A percentile compares a stretch with the other conserved stretches of the same genome.
These are phyloP conservation scores for Asteroscopus sphinx DNA, from an alignment of 2,888 invertebrate genomes.

Conservation along the genomic window DNA sequence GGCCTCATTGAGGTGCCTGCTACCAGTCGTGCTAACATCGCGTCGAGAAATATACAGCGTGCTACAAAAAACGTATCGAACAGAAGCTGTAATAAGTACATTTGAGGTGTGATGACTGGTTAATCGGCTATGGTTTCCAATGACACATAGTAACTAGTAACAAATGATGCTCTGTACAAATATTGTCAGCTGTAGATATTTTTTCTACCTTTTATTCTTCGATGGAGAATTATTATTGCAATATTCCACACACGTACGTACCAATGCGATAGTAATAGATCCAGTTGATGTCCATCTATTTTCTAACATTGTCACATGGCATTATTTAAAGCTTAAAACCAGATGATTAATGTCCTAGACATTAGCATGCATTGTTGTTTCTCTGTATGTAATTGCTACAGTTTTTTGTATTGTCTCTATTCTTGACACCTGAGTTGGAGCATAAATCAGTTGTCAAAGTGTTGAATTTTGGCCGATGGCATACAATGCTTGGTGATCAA, in stretches of 20 bases:
- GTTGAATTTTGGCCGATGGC: constrained; percentile 76
- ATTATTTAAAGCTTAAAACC: constrained; percentile 72
- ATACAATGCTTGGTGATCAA: constrained; percentile 79
- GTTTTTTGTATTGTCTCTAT: constrained; percentile 75
- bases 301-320: constrained; percentile 71
- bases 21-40: constrained; percentile 59
- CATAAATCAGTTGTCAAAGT: constrained; percentile 87
- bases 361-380: constrained; percentile 76
- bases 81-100: constrained; percentile 67
- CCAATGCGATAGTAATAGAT: constrained; percentile 63
- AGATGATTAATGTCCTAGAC: constrained; percentile 79
- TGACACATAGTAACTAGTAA: constrained; percentile 64
- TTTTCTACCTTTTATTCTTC: constrained; percentile 63
- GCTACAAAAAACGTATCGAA: constrained; percentile 63
- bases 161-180: constrained; percentile 68
- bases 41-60: constrained; percentile 44
- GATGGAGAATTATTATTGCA: constrained; percentile 65
- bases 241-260: constrained; percentile 63
- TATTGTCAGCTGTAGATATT: constrained; percentile 66
- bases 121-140: constrained; percentile 60
- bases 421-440: constrained; percentile 83
- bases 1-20: constrained; percentile 78
- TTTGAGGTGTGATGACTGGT: constrained; percentile 66
- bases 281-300: constrained; percentile 66
- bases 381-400: constrained; percentile 78